Base-by-base conservation (phyloP, 2,797 vertebrate genomes). In the Silurus aristotelis region DNA sequence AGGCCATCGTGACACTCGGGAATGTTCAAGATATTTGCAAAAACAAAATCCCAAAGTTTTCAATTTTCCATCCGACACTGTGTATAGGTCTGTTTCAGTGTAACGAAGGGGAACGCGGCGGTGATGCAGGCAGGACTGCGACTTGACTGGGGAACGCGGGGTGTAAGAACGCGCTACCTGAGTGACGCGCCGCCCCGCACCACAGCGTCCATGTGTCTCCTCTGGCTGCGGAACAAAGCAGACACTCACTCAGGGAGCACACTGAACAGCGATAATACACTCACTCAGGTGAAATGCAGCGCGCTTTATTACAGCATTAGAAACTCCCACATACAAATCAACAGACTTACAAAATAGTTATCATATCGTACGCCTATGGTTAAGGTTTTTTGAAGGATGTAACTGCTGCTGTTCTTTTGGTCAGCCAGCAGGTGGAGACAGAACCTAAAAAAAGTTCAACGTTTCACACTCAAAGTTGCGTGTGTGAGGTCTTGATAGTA, bases 1-100 rank as follows among this genome's bases (percentile, higher is more conserved):
- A 94, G 91, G 97, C 97, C 97, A 98, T 97, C 91, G 91, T 82
- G 71, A 58, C 19, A 70, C 66, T 20, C 7, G 82, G 43, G 72
- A 80, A 80, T 77, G 68, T 48, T n/a, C 0, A 22, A 66, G 60
- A 8, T 8, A 20, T n/a, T 38, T 22, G 15, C n/a, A 25, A 4
- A 19, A 71, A 68, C 90, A 88, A 89, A 48, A 58, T 80, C 43
- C 67, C 9, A 91, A 91, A 92, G 87, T 92, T 93, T 8, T 84
- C 61, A 88, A 73, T 82, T 70, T 85, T 84, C 72, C 55, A 83
- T 78, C 77, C 38, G 55, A 68, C 17, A 61, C 71, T 19, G 63
- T 56, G 14, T 58, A 60, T 55, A 6, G 25, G 56, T 64, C 12
- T 10, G 48, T 52, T 3, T 43, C 0, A 64, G 20, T 75, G 0